phyloP scores from a whole-genome alignment of 2,113 vertebrate genomes.

The Percina caprodes region DNA sequence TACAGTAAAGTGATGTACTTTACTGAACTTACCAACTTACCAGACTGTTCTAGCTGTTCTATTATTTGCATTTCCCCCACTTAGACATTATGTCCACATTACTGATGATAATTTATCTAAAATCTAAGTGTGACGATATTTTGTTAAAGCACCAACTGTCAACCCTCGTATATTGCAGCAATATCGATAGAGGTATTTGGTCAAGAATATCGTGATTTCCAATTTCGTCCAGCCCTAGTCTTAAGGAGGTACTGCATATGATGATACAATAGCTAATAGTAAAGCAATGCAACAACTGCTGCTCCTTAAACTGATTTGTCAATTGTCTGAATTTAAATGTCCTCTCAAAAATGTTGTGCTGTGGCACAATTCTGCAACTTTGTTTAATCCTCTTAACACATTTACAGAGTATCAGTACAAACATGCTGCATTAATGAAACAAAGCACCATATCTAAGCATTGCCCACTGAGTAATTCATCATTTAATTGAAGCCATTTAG shows the following conservation, averaged over 20 bases:
- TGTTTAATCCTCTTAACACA: slow-evolving; percentile 1
- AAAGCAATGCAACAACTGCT: not conserved
- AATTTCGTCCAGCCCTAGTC: too few relatives aligned
- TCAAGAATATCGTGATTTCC: too few relatives aligned
- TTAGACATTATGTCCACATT: too few relatives aligned
- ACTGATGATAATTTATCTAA: too few relatives aligned
- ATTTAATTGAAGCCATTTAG: slow-evolving; percentile 25
- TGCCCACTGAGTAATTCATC: slow-evolving; percentile 5
- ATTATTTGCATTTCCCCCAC: too few relatives aligned
- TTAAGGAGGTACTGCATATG: not conserved
- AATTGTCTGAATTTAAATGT: not conserved
- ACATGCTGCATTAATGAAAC: slow-evolving; percentile 10
- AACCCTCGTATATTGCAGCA: too few relatives aligned
- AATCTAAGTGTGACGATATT: too few relatives aligned
- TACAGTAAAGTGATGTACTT: too few relatives aligned
- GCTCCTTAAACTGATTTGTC: not conserved
- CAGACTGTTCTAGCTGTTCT: too few relatives aligned
- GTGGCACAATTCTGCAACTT: not conserved
- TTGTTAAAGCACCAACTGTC: too few relatives aligned
- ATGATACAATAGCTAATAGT: not conserved
- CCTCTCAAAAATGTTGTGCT: not conserved
- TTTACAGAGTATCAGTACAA: not conserved
- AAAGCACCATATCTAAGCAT: slow-evolving; percentile 29
- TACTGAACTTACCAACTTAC: too few relatives aligned
- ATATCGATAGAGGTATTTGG: too few relatives aligned